phyloP scores from a whole-genome alignment of 2,113 vertebrate species.

The Elachura formosa region DNA sequence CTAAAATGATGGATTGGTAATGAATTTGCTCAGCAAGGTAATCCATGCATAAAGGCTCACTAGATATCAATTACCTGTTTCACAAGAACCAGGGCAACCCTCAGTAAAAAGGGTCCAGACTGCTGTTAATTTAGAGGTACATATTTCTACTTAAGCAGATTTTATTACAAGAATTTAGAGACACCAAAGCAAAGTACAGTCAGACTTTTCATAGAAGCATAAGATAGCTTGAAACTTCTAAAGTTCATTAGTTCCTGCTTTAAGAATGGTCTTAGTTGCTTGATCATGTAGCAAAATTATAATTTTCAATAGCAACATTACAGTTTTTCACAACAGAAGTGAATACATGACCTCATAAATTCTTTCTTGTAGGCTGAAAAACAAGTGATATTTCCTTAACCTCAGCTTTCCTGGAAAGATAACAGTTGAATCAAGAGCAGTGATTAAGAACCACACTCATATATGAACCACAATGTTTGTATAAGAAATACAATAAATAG shows the following conservation, averaged over 20 bases:
- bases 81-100: not conserved
- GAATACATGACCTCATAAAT: not conserved
- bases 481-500: not conserved
- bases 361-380: not conserved
- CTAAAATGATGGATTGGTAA: constrained; percentile 36
- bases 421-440: not conserved
- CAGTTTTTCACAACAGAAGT: not conserved
- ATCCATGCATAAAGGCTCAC: constrained; percentile 26
- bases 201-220: not conserved
- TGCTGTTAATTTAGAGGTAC: not conserved
- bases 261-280: not conserved
- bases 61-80: constrained; percentile 28
- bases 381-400: not conserved
- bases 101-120: not conserved
- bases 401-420: not conserved
- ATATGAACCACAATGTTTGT: no score
- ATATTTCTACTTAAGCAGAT: not conserved
- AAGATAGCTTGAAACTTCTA: not conserved
- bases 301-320: not conserved
- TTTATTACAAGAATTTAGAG: not conserved
- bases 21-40: constrained; percentile 23
- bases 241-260: not conserved
- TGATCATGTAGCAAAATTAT: not conserved
- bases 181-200: not conserved
- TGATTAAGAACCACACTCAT: not conserved